A percentile compares a stretch with the other conserved stretches of the same genome.
These are phyloP conservation scores for Sander vitreus DNA, from an alignment of 2,113 vertebrate genomes.

Conservation along the genomic window DNA sequence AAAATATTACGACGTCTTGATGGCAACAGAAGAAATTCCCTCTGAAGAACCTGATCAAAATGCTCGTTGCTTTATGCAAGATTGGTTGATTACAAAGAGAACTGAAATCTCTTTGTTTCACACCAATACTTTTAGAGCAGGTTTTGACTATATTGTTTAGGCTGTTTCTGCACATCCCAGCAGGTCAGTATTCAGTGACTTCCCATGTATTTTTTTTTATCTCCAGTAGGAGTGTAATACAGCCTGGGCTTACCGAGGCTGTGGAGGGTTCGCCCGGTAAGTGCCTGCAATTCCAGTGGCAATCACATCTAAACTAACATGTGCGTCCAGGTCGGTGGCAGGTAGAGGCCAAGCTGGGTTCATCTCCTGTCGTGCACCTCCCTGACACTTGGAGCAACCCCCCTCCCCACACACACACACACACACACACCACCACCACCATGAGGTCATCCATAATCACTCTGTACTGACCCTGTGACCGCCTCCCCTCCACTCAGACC, in stretches of 20 bases:
- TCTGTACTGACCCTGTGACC: conserved; percentile 41
- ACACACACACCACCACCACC: background rate
- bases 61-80: no score
- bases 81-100: no score
- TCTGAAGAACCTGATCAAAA: no score
- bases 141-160: no score
- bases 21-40: no score
- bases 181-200: conserved; percentile 45
- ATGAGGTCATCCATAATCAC: conserved; percentile 68
- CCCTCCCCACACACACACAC: background rate
- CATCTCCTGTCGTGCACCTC: conserved; percentile 48
- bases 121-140: no score
- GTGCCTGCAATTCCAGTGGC: conserved; percentile 72
- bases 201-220: conserved; percentile 12
- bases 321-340: conserved; percentile 48
- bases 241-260: conserved; percentile 3
- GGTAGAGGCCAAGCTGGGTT: conserved; percentile 57
- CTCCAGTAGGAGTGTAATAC: conserved; percentile 40
- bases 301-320: conserved; percentile 73
- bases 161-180: background rate
- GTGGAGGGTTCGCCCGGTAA: conserved; percentile 64
- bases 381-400: conserved; percentile 12
- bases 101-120: no score
- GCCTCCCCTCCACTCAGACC: conserved; percentile 35
- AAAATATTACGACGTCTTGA: no score